Conservation (phyloP, 2,888 invertebrate species). For the Tribolium freemani region DNA sequence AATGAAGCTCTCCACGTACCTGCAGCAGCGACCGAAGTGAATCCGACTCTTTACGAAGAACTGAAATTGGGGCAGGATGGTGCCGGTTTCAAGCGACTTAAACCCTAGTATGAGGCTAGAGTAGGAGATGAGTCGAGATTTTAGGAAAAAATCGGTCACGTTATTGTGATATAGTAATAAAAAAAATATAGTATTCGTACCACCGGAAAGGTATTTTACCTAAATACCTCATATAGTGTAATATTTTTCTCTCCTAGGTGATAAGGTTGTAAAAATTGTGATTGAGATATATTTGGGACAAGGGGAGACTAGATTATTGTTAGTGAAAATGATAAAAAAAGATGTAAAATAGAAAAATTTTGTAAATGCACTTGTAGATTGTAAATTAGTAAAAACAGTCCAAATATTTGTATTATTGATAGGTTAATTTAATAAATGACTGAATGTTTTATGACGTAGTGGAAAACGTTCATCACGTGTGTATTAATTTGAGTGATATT, state of each 20-base stretch:
- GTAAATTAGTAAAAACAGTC: constrained; percentile 34
- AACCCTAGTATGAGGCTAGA: constrained; percentile 72
- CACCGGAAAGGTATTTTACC: constrained; percentile 29
- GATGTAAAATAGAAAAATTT: constrained; percentile 32
- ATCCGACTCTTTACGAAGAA: constrained; percentile 86
- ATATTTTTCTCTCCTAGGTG: constrained; percentile 28
- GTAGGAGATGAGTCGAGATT: constrained; percentile 62
- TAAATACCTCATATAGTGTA: constrained; percentile 36
- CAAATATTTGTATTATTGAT: constrained; percentile 31
- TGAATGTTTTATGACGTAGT: constrained; percentile 15
- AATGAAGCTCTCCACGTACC: constrained; percentile 77
- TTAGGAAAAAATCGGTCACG: constrained; percentile 49
- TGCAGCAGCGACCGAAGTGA: constrained; percentile 73
- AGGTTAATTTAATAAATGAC: constrained; percentile 21
- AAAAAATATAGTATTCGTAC: constrained; percentile 33
- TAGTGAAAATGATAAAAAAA: constrained; percentile 23
- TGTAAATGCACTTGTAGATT: constrained; percentile 36
- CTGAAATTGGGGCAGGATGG: constrained; percentile 85
- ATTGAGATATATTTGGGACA: constrained; percentile 18
- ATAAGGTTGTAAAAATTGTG: constrained; percentile 39
- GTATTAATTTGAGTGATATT: constrained; percentile 14
- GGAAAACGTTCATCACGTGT: neutral
- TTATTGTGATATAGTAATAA: constrained; percentile 51
- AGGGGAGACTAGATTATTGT: constrained; percentile 18
- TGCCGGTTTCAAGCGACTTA: constrained; percentile 85